A percentile compares a stretch with the other conserved stretches of the same genome.
phyloP scores from a whole-genome alignment of 1,140 invertebrate genomes.

The Caenorhabditis brenneri region DNA sequence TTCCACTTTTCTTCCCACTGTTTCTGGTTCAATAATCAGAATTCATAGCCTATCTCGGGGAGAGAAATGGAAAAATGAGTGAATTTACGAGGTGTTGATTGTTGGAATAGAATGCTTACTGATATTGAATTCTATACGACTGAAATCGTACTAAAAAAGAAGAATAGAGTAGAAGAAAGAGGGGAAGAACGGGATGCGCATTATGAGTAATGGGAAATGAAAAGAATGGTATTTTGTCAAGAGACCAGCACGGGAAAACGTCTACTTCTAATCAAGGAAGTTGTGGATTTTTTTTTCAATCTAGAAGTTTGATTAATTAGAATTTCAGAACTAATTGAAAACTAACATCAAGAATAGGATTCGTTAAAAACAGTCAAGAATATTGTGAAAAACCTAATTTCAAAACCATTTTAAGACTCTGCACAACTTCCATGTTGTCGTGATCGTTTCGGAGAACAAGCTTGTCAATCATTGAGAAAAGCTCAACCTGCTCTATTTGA shows the following conservation, averaged over 20 bases:
- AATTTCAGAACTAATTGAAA: neutral
- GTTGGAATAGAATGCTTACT: neutral
- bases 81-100: conserved; percentile 40
- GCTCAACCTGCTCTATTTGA: conserved; percentile 55
- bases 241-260: neutral
- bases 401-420: conserved; percentile 49
- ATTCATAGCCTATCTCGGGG: conserved; percentile 12
- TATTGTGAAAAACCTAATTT: too few species aligned
- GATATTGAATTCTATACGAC: neutral
- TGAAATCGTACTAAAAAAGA: neutral
- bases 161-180: neutral
- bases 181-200: neutral
- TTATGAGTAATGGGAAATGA: conserved; percentile 4
- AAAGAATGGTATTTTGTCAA: neutral
- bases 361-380: too few species aligned
- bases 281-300: neutral
- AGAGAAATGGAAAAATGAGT: neutral
- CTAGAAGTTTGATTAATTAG: neutral
- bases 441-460: conserved; percentile 56
- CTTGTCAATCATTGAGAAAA: conserved; percentile 55
- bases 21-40: conserved; percentile 33
- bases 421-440: conserved; percentile 57
- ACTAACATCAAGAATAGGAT: too few species aligned
- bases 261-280: neutral
- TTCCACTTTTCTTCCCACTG: neutral